Base-by-base conservation (phyloP, 2,888 invertebrate genomes). In the Pteria penguin region DNA sequence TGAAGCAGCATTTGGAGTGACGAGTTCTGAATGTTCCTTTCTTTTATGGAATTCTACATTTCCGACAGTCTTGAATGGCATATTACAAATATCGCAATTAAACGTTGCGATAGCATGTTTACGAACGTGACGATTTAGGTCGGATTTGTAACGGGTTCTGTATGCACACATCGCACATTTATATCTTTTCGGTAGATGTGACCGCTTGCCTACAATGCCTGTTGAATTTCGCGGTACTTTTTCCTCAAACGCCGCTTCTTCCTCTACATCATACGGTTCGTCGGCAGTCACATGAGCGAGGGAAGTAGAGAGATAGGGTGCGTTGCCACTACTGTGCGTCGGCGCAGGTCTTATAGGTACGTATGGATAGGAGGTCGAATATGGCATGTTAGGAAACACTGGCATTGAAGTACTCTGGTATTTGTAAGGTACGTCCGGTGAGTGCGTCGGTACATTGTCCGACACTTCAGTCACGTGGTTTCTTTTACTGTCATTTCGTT, bases 71-170 rank as follows among this genome's bases (percentile, higher is more conserved):
- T 79, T 81, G 66, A 81, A 81, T n/a, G 81, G 79, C 79, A 79
- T 81, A 1, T 79, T 79, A 61, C 81, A 81, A 32, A 81, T 77
- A 27, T 81, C 76, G 29, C 81, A 81, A 52, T 75, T 78, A 36
- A 74, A 78, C 4, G 70, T 74, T 2, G 78, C 74, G 0, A 78
- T 70, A 5, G 76, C 78, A 32, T 84, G 84, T 33, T 82, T 81
- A 26, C 80, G 62, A 8, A 84, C 73, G 62, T 84, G 84, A 3
- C 84, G 71, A 33, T 84, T 82, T 3, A 82, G 32, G 32, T 82
- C 82, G 3, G 81, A 82, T 72, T 84, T 84, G 72, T 84, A 84
- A 29, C 82, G 74, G 11, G 82, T 82, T 31, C 80, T 78, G 66
- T 82, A 84, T 0, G 80, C 66, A 61, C 82, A 84, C 74, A 84